Percentiles rank a stretch among this genome's conserved stretches.
Evolutionary conservation across 2,113 vertebrate genomes (phyloP).

Genomic region (Donacobius atricapilla): DNA sequence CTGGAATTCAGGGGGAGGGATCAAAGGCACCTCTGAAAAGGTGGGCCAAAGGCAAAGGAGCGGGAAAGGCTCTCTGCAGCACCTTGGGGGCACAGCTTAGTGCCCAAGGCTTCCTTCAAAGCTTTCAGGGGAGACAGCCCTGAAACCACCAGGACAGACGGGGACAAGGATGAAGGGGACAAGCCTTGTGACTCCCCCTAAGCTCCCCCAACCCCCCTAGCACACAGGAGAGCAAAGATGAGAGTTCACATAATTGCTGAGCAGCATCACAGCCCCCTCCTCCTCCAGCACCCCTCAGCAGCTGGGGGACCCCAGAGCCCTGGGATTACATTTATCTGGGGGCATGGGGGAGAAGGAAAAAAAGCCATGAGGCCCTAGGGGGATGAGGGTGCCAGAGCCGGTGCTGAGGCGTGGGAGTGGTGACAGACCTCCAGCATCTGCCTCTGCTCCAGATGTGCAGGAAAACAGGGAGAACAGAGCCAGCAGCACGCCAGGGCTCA

Average conservation of each 20-base stretch:
- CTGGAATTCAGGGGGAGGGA: not conserved
- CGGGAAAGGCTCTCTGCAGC: not conserved
- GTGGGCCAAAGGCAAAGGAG: not conserved
- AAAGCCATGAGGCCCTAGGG: not conserved
- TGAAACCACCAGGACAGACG: fast-evolving
- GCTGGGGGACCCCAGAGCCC: not conserved
- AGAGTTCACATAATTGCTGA: fast-evolving
- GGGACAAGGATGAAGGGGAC: not conserved
- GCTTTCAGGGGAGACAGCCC: not conserved
- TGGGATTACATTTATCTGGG: fast-evolving
- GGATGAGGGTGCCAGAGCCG: not conserved
- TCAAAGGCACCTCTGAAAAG: not conserved
- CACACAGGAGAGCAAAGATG: not conserved
- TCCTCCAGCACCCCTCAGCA: not conserved
- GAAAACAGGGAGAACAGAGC: not conserved
- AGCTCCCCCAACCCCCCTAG: not conserved
- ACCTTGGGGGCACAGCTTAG: not conserved
- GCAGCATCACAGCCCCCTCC: not conserved
- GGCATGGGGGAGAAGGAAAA: not conserved
- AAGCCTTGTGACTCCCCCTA: not conserved
- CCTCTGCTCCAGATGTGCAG: not conserved
- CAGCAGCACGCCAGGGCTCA: fast-evolving
- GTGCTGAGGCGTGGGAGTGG: not conserved
- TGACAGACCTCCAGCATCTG: not conserved
- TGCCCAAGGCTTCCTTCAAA: not conserved